phyloP scores from a whole-genome alignment of 2,113 vertebrate species.

The Indicator maculatus region DNA sequence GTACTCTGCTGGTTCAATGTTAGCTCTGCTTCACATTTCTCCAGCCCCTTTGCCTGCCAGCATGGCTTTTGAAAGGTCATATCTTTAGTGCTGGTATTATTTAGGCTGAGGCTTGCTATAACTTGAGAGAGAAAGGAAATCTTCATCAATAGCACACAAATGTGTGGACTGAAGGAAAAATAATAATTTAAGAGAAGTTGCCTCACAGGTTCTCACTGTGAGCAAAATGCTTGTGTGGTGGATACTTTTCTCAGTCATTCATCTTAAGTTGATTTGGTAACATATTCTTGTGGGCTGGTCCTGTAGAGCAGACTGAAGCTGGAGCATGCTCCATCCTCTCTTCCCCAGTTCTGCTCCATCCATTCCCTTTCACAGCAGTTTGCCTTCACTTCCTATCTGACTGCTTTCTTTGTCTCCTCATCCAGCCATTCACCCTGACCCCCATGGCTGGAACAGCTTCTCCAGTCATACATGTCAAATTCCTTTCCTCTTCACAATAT shows the following conservation, averaged over 20 bases:
- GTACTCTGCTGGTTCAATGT: not conserved
- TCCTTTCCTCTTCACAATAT: not conserved
- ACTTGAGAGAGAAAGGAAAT: not conserved
- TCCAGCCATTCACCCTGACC: not conserved
- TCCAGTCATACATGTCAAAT: not conserved
- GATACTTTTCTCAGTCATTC: not conserved
- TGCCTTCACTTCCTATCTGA: not conserved
- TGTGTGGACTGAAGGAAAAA: not conserved
- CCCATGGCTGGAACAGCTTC: not conserved
- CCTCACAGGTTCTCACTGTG: not conserved
- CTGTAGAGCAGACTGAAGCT: not conserved
- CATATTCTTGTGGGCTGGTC: accelerated
- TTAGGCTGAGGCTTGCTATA: not conserved
- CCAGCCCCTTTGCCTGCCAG: not conserved
- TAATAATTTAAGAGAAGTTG: not conserved
- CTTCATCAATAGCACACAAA: not conserved
- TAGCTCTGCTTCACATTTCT: slow-evolving; percentile 41
- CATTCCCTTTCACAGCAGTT: not conserved
- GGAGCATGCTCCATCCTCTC: not conserved
- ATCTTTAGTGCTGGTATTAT: not conserved
- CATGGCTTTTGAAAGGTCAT: slow-evolving; percentile 22
- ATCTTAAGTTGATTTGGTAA: accelerated
- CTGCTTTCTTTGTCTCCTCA: not conserved
- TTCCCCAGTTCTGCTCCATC: not conserved
- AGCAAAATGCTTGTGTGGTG: accelerated